Evolutionary conservation across 1,140 invertebrate genomes (phyloP), one percentile per base, ranked within the genome.

Genomic region (Heliconius nattereri): DNA sequence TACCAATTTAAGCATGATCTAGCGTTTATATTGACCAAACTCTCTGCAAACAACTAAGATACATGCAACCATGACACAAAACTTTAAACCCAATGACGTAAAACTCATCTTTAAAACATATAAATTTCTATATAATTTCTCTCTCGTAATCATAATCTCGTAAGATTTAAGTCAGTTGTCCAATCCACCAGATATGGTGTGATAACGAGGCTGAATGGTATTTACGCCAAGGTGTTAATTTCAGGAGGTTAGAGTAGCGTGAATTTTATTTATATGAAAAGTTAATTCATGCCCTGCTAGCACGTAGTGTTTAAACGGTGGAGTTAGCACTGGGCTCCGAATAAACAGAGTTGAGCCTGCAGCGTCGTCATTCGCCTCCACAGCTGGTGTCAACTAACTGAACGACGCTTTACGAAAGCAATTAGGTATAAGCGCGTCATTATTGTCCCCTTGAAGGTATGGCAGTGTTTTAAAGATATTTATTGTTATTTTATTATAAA

Each of bases 241-340:
- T 94, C 93, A 92, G 91, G 90, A 94, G 92, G 90, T 94, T 94
- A 94, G 93, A 92, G 93, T 90, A 87, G 89, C 93, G 93, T 94
- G 92, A 94, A 94, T 94, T 94, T 94, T 94, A 94, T 94, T 93
- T 94, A 94, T 94, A 94, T 94, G 93, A 93, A 94, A 94, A 94
- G 93, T 92, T 94, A 94, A 94, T 94, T 94, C 93, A 90, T 93
- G 88, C 85, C 85, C 86, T 90, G 89, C 91, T 92, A 90, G 92
- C 90, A 90, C 88, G 89, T 91, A 91, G 90, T 93, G 93, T 93
- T 92, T 94, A 94, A 93, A 93, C 92, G 92, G 81, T 80, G 82
- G 90, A 94, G 93, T 94, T 94, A 94, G 87, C 93, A 93, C 87
- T 86, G 86, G 87, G 91, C 86, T 92, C 85, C 89, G 93, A 94